phyloP scores from a whole-genome alignment of 2,888 invertebrate genomes.

The Catocala nupta region DNA sequence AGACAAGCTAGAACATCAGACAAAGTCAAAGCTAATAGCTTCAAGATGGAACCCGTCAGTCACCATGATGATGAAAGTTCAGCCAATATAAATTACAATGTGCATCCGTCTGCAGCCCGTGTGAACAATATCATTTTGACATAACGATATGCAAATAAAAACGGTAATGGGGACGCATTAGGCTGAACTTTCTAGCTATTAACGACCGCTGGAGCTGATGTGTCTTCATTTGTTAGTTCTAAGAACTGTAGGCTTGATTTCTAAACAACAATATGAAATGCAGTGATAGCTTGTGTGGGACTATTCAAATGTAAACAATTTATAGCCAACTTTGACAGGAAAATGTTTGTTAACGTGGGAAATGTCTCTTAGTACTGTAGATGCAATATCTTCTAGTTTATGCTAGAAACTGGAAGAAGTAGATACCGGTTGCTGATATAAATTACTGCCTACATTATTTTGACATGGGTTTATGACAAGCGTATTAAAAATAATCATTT shows the following conservation, averaged over 20 bases:
- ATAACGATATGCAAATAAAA: constrained; percentile 64
- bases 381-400: too few relatives aligned
- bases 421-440: too few relatives aligned
- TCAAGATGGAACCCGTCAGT: background rate
- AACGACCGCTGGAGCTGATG: constrained; percentile 52
- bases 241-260: constrained; percentile 38
- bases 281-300: constrained; percentile 6
- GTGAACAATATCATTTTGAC: constrained; percentile 55
- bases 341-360: background rate
- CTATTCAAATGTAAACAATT: constrained; percentile 10
- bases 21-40: constrained; percentile 3
- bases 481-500: too few relatives aligned
- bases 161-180: constrained; percentile 55
- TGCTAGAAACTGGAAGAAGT: too few relatives aligned
- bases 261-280: constrained; percentile 26
- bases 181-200: constrained; percentile 62
- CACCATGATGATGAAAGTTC: constrained; percentile 24
- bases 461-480: too few relatives aligned
- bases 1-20: background rate
- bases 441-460: too few relatives aligned
- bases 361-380: background rate
- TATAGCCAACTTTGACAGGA: constrained; percentile 2
- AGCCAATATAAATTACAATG: constrained; percentile 24
- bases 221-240: constrained; percentile 53
- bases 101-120: constrained; percentile 22